These are phyloP conservation scores for Otis tarda DNA, from an alignment of 2,113 vertebrate genomes.

Conservation along the genomic window DNA sequence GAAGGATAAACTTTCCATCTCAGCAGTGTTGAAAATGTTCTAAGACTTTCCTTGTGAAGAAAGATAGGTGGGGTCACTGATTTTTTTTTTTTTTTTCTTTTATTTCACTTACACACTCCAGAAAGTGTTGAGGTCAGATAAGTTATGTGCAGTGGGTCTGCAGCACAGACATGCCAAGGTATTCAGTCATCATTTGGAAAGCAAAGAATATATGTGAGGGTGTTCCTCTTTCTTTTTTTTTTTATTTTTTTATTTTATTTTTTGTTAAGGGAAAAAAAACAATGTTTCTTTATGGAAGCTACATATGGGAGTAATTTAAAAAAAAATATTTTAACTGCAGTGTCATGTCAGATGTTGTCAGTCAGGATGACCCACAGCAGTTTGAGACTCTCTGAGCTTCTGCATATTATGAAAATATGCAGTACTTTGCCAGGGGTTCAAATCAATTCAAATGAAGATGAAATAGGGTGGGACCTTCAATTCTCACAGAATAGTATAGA, in stretches of 20 bases:
- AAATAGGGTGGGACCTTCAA: slow-evolving; percentile 53
- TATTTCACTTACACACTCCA: slow-evolving; percentile 55
- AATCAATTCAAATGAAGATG: slow-evolving; percentile 42
- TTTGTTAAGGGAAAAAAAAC: slow-evolving; percentile 48
- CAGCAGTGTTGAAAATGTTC: slow-evolving; percentile 45
- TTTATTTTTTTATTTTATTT: not conserved
- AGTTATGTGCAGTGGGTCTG: slow-evolving; percentile 72
- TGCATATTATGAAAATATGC: slow-evolving; percentile 41
- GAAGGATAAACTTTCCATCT: slow-evolving; percentile 64
- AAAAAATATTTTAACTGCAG: slow-evolving; percentile 78
- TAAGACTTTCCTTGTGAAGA: slow-evolving; percentile 55
- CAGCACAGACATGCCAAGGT: slow-evolving; percentile 70
- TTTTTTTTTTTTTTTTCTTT: not conserved
- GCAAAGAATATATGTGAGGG: slow-evolving; percentile 56
- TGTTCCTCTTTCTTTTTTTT: slow-evolving; percentile 50
- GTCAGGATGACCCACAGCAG: slow-evolving; percentile 75
- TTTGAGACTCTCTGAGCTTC: slow-evolving; percentile 58
- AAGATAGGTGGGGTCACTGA: slow-evolving; percentile 32
- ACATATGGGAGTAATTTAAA: slow-evolving; percentile 77
- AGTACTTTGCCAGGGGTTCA: slow-evolving; percentile 38
- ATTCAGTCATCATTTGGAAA: slow-evolving; percentile 82
- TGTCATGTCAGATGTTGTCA: slow-evolving; percentile 81
- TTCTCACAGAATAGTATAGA: slow-evolving; percentile 32
- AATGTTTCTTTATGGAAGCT: slow-evolving; percentile 70
- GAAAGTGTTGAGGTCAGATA: slow-evolving; percentile 72